phyloP scores from a whole-genome alignment of 2,797 vertebrate genomes.

The Betta splendens region DNA sequence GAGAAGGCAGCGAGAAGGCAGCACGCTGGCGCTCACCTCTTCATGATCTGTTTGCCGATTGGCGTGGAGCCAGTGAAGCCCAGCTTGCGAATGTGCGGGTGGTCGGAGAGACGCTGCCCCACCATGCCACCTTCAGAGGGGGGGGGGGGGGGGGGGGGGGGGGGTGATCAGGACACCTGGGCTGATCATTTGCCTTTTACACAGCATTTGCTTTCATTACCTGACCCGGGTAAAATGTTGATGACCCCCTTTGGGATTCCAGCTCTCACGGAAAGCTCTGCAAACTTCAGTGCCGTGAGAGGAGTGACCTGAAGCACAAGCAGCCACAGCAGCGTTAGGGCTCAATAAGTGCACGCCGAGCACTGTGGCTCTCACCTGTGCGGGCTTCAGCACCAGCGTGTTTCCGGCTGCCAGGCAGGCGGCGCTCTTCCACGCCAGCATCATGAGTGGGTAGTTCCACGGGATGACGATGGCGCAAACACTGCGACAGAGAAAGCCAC shows the following conservation, averaged over 20 bases:
- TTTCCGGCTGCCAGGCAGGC: conserved; percentile 96
- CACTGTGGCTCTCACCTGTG: conserved; percentile 83
- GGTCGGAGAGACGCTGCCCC: conserved; percentile 92
- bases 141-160: background rate
- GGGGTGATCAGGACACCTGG: no score
- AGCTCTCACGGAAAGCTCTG: conserved; percentile 91
- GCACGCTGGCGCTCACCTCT: conserved; percentile 80
- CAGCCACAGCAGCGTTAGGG: background rate
- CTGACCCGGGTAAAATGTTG: conserved; percentile 96
- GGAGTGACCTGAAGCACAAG: conserved; percentile 88
- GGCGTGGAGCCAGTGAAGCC: conserved; percentile 96
- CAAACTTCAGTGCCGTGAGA: conserved; percentile 95
- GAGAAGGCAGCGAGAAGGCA: no score
- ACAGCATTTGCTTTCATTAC: conserved; percentile 67
- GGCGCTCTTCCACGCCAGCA: conserved; percentile 97
- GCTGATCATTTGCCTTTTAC: no score
- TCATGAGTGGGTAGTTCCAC: conserved; percentile 99
- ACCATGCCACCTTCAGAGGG: conserved; percentile 93
- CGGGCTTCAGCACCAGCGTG: conserved; percentile 94
- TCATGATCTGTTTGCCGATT: conserved; percentile 97
- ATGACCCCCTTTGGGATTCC: conserved; percentile 95
- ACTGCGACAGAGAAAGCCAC: conserved; percentile 65
- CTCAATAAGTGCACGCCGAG: background rate
- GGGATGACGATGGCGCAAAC: conserved; percentile 97
- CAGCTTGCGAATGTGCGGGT: conserved; percentile 94